phyloP scores from a whole-genome alignment of 2,113 vertebrate genomes.

The Anser cygnoides region DNA sequence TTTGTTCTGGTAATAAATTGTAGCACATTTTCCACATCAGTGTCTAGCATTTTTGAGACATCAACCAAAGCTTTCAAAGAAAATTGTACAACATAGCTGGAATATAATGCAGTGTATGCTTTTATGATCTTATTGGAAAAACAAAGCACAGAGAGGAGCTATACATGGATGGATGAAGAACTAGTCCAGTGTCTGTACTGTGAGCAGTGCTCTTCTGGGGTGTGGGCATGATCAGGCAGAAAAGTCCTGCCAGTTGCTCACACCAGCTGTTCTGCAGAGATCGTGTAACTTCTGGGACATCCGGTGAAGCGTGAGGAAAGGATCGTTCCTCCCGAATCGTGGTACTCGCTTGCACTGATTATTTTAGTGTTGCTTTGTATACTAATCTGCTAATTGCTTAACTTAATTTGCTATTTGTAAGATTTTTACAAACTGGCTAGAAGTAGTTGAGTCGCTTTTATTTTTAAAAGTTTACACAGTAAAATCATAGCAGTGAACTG shows the following conservation, averaged over 20 bases:
- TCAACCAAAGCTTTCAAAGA: not conserved
- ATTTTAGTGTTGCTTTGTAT: not conserved
- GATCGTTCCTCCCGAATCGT: not conserved
- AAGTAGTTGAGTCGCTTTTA: not conserved
- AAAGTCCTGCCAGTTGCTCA: not conserved
- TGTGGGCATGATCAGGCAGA: not conserved
- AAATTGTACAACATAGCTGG: not conserved
- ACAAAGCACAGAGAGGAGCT: too few relatives aligned
- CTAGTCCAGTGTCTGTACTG: rapidly evolving
- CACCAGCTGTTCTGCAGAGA: not conserved
- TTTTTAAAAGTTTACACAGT: not conserved
- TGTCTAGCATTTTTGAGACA: not conserved
- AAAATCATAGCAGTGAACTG: not conserved
- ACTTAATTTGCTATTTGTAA: not conserved
- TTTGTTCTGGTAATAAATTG: not conserved
- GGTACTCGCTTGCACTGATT: not conserved
- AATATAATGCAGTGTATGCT: not conserved
- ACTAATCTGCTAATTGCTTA: not conserved
- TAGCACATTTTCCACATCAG: not conserved
- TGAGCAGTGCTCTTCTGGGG: rapidly evolving
- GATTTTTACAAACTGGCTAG: not conserved
- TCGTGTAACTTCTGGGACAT: not conserved
- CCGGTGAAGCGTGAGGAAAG: not conserved
- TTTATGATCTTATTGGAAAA: not conserved
- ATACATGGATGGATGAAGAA: rapidly evolving